These are phyloP conservation scores for Hyperopisus bebe DNA, from an alignment of 2,113 vertebrate genomes.

Conservation along the genomic window DNA sequence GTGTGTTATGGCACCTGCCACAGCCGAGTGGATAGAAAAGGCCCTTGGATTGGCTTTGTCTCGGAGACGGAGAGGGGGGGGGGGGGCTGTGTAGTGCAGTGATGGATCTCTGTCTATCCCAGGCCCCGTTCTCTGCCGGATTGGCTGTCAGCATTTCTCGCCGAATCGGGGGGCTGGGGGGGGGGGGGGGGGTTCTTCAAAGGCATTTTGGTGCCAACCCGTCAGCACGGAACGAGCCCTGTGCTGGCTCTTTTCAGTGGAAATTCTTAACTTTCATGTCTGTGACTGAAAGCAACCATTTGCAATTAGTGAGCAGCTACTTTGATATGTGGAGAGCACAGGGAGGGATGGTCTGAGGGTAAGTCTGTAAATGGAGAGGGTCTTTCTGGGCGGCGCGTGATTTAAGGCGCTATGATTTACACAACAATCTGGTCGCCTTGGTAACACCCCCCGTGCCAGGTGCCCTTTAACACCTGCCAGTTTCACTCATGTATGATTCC, in stretches of 20 bases:
- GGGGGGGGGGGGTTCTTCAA: neutral
- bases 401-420: neutral
- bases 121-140: neutral
- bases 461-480: neutral
- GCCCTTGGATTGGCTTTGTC: slow-evolving; percentile 1
- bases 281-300: neutral
- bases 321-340: neutral
- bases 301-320: neutral
- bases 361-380: neutral
- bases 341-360: neutral
- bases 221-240: neutral
- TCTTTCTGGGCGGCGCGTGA: neutral
- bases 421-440: neutral
- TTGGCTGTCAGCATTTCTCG: neutral
- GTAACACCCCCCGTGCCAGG: neutral
- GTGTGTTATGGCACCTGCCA: neutral
- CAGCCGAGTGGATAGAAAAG: neutral
- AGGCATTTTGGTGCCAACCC: neutral
- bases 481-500: neutral
- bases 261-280: neutral
- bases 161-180: neutral
- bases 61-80: neutral
- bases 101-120: neutral
- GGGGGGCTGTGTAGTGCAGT: neutral
- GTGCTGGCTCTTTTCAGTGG: neutral